Base-by-base conservation (phyloP, 37 sponge, comb jelly and placozoan species). In the Cliona cf. orientalis region DNA sequence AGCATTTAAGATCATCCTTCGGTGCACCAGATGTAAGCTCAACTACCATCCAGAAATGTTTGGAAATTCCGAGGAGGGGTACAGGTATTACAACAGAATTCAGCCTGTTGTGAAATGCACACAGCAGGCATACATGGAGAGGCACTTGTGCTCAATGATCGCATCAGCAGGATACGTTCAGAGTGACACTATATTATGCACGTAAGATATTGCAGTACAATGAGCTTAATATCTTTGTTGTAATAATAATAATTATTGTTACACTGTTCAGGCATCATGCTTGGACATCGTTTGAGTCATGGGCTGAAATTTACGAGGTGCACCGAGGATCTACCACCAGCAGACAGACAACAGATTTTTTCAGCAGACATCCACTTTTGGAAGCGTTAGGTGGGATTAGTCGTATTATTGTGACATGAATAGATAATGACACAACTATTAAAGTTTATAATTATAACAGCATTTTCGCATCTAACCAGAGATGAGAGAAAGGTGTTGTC, bases 251-350 rank as follows among this genome's bases (percentile, higher is more conserved):
- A n/a, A n/a, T n/a, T n/a, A n/a, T n/a, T n/a, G 5, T 69, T 17
- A 17, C 5, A 14, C 6, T 25, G 11, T 73, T 11, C 35, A 73
- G 74, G 6, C 74, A 73, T 42, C 74, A 73, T 73, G 58, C 74
- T 73, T 73, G 74, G 74, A 49, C 34, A n/a, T 73, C 74, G 5
- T 73, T 73, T 73, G 74, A 73, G 35, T 19, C 34, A 53, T 45
- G 29, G 26, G 53, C 74, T 32, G 74, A 73, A 22, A 23, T 45
- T 17, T 73, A 73, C 57, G 74, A 73, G n/a, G 57, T 45, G 9
- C 19, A 32, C 11, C 26, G 29, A 29, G 74, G 46, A 25, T 73
- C 57, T 53, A 7, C 34, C 28, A 23, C 14, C 46, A 35, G 29
- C 6, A 69, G 35, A n/a, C n/a, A n/a, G n/a, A n/a, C n/a, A n/a